Evolutionary conservation across 2,888 invertebrate genomes (phyloP), one percentile per base, ranked within the genome.

Genomic region (Monoplex corrugatus): DNA sequence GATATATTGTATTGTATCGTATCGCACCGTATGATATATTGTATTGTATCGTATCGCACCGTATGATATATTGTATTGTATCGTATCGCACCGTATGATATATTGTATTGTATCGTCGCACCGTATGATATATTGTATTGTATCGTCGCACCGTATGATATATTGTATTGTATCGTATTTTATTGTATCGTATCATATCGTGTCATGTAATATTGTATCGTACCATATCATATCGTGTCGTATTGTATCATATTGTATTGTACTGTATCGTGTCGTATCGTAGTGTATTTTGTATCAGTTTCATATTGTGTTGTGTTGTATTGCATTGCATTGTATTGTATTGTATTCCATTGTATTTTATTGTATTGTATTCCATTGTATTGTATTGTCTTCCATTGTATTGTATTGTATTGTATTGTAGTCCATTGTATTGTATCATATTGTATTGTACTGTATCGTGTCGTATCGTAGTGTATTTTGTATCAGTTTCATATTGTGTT

Each of bases 251-350:
- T n/a, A 10, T 23, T 35, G 75, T 35, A 75, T 75, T 75, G n/a
- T 75, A 10, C 23, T 75, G 75, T 75, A 75, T 75, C 23, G 32
- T 75, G 28, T 75, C 10, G 38, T 75, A 75, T 23, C 10, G 32
- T 23, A 82, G 38, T 82, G 82, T 38, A 38, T 82, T 8, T n/a
- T 82, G 35, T 82, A 43, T 40, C 3, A 40, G 75, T 40, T 40
- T 35, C 35, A 23, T 82, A 43, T 82, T 23, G n/a, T 82, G 82
- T 82, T n/a, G n/a, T n/a, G n/a, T n/a, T n/a, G n/a, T n/a, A n/a
- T n/a, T n/a, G n/a, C n/a, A n/a, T 23, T 35, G 82, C 43, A 50
- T 13, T 50, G 50, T 16, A 50, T 50, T 50, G 16, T 16, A 50
- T 50, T 50, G 50, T 50, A 50, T 50, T 50, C 10, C 16, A 16